phyloP scores from a whole-genome alignment of 2,888 invertebrate genomes.

The Trichopria drosophilae region DNA sequence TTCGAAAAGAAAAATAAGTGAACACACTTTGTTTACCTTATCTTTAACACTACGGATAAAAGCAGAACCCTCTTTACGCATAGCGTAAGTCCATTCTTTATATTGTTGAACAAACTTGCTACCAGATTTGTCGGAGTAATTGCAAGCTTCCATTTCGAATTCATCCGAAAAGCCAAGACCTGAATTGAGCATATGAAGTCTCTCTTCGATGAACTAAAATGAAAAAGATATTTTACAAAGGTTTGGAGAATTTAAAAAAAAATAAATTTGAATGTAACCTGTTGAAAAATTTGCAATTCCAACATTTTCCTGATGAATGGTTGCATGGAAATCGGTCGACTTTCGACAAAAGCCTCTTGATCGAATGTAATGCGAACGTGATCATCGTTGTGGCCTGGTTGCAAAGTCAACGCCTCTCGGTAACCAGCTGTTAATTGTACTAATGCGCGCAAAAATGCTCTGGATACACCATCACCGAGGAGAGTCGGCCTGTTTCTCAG shows the following conservation, averaged over 20 bases:
- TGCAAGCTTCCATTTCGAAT: slow-evolving; percentile 87
- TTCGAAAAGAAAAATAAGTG: slow-evolving; percentile 25
- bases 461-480: slow-evolving; percentile 88
- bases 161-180: slow-evolving; percentile 92
- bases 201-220: slow-evolving; percentile 88
- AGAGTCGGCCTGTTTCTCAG: slow-evolving; percentile 75
- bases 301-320: slow-evolving; percentile 88
- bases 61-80: slow-evolving; percentile 79
- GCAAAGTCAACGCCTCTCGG: slow-evolving; percentile 82
- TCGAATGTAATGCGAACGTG: slow-evolving; percentile 74
- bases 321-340: slow-evolving; percentile 81
- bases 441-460: slow-evolving; percentile 87
- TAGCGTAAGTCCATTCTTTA: slow-evolving; percentile 78
- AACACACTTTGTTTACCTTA: slow-evolving; percentile 65
- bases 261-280: slow-evolving; percentile 61
- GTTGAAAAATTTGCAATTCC: slow-evolving; percentile 91
- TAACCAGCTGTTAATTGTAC: slow-evolving; percentile 95
- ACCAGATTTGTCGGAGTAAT: slow-evolving; percentile 68
- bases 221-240: slow-evolving; percentile 5
- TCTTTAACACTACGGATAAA: slow-evolving; percentile 86
- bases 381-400: slow-evolving; percentile 62
- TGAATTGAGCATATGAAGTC: slow-evolving; percentile 88
- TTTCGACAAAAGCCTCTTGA: slow-evolving; percentile 83
- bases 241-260: slow-evolving; percentile 3
- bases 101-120: slow-evolving; percentile 71